phyloP scores from a whole-genome alignment of 2,888 invertebrate species.

The Ectemnius cavifrons region DNA sequence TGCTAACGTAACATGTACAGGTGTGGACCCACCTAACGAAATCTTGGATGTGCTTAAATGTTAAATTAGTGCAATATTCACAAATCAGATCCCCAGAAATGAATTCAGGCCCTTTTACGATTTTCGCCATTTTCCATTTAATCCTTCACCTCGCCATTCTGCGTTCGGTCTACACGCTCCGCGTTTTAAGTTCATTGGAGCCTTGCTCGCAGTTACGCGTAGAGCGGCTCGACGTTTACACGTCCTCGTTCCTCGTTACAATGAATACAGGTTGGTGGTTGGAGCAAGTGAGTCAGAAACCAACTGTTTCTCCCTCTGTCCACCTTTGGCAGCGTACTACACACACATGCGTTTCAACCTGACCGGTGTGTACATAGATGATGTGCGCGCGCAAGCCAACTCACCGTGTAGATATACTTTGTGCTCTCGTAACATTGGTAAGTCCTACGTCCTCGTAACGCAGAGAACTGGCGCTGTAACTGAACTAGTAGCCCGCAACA shows the following conservation, averaged over 20 bases:
- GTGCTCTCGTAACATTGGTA: no score
- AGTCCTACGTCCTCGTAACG: no score
- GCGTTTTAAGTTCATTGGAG: slow-evolving; percentile 24
- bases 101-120: slow-evolving; percentile 67
- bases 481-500: no score
- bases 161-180: slow-evolving; percentile 23
- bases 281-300: not conserved
- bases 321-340: not conserved
- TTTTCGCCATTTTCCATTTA: slow-evolving; percentile 71
- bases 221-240: slow-evolving; percentile 22
- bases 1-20: no score
- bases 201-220: slow-evolving; percentile 24
- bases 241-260: slow-evolving; percentile 24
- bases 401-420: no score
- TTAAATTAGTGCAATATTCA: slow-evolving; percentile 75
- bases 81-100: slow-evolving; percentile 66
- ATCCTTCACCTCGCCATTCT: slow-evolving; percentile 59
- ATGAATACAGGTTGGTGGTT: no score
- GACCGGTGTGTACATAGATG: no score
- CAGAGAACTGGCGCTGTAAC: no score
- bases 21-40: slow-evolving; percentile 71
- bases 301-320: not conserved
- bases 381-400: no score
- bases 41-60: slow-evolving; percentile 74
- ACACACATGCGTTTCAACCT: not conserved